A percentile compares a stretch with the other conserved stretches of the same genome.
Conservation (phyloP, 1,140 invertebrate species). For the Anastatus disparis region DNA sequence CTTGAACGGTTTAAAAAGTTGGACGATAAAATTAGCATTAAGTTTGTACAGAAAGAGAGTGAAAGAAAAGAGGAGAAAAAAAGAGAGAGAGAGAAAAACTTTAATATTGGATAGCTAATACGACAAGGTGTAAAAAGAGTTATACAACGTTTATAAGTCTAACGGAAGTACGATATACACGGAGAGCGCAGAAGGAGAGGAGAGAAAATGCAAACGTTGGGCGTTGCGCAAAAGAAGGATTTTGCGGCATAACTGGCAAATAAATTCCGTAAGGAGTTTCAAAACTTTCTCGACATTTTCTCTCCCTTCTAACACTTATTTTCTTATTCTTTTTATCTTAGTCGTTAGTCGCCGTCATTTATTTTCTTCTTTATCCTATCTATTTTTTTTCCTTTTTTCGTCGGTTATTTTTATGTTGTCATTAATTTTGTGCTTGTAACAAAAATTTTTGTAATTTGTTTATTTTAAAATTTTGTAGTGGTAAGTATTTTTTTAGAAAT, state of each 20-base stretch:
- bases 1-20: slow-evolving; percentile 14
- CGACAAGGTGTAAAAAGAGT: slow-evolving; percentile 33
- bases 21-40: slow-evolving; percentile 27
- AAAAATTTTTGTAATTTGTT: background rate
- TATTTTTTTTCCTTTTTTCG: background rate
- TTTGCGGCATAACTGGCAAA: slow-evolving; percentile 18
- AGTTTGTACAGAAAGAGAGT: background rate
- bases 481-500: background rate
- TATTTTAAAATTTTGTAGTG: background rate
- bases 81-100: no score
- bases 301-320: background rate
- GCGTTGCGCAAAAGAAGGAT: background rate
- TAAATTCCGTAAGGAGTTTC: slow-evolving; percentile 33
- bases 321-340: background rate
- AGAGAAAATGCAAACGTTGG: no score
- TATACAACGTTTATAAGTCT: slow-evolving; percentile 15
- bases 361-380: background rate
- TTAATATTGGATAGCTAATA: slow-evolving; percentile 29
- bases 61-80: no score
- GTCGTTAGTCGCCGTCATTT: background rate
- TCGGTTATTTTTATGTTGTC: background rate
- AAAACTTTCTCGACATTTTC: slow-evolving; percentile 27
- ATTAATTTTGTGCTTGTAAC: background rate
- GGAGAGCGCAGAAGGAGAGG: no score
- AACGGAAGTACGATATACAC: background rate